phyloP scores from a whole-genome alignment of 2,797 vertebrate genomes.

The Apodemus agrarius region DNA sequence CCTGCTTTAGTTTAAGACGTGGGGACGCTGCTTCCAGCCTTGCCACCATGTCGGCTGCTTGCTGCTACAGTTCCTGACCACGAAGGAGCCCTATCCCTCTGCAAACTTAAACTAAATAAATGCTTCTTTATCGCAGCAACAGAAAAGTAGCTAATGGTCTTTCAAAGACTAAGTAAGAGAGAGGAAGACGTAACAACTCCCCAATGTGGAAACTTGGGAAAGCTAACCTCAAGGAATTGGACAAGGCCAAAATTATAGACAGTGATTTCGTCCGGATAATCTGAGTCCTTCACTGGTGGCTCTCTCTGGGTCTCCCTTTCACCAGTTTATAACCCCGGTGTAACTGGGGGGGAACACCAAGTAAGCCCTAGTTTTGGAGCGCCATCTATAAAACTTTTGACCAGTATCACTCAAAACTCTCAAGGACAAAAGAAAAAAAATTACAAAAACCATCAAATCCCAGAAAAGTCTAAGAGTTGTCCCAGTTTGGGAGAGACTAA shows the following conservation, averaged over 20 bases:
- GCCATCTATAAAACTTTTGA: neutral
- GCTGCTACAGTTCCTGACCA: no score
- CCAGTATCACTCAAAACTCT: neutral
- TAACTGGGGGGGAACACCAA: neutral
- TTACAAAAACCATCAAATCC: neutral
- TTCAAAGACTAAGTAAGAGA: neutral
- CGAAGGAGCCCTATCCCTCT: neutral
- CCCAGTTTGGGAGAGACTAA: neutral
- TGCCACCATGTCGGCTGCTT: neutral
- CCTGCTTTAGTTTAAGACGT: neutral
- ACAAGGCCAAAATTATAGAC: neutral
- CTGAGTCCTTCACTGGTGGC: neutral
- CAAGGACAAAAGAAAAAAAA: neutral
- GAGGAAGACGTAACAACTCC: neutral
- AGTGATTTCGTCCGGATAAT: neutral
- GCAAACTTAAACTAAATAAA: neutral
- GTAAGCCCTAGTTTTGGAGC: neutral
- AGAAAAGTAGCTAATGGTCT: neutral
- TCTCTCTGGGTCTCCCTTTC: neutral
- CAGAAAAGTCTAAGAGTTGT: neutral
- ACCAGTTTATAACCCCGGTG: neutral
- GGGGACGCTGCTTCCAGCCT: neutral
- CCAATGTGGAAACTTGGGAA: neutral
- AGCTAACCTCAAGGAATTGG: neutral
- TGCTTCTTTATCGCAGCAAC: neutral